phyloP scores from a whole-genome alignment of 2,797 vertebrate genomes.

The Nothura maculosa region DNA sequence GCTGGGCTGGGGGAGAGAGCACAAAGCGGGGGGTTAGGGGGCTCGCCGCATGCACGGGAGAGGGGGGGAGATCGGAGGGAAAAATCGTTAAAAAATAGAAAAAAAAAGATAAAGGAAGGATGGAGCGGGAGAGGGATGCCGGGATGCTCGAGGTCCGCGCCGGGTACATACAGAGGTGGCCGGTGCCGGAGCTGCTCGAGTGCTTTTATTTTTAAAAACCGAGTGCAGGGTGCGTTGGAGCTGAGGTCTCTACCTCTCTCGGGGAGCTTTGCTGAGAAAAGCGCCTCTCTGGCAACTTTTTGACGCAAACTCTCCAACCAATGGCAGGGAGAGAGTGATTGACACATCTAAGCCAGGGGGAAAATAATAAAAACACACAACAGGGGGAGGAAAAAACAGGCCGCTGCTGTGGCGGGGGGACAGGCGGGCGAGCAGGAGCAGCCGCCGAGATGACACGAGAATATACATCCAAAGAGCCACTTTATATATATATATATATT shows the following conservation, averaged over 20 bases:
- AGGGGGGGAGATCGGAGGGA: too few relatives aligned
- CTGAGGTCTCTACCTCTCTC: constrained; percentile 91
- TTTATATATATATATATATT: too few relatives aligned
- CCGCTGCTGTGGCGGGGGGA: constrained; percentile 80
- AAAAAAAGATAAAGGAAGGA: constrained; percentile 45
- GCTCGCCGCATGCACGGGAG: constrained; percentile 58
- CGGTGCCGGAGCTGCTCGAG: constrained; percentile 64
- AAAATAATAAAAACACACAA: constrained; percentile 86
- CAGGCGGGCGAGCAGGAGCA: constrained; percentile 79
- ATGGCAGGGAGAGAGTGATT: constrained; percentile 93
- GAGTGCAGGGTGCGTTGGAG: constrained; percentile 81
- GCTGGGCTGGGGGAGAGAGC: constrained; percentile 79
- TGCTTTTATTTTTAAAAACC: constrained; percentile 81
- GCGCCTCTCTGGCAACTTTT: constrained; percentile 95
- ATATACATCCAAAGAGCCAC: constrained; percentile 72
- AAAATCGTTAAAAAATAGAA: constrained; percentile 60
- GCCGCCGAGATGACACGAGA: constrained; percentile 78
- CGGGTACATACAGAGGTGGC: constrained; percentile 77
- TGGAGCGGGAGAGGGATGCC: constrained; percentile 29
- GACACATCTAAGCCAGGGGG: constrained; percentile 91
- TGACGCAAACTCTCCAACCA: constrained; percentile 97
- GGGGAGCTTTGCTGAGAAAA: constrained; percentile 92
- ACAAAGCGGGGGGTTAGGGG: constrained; percentile 79
- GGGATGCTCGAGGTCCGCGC: constrained; percentile 34
- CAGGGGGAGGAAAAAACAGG: constrained; percentile 85